Evolutionary conservation across 2,888 invertebrate species (phyloP).

Genomic region (Chloroclysta siterata): DNA sequence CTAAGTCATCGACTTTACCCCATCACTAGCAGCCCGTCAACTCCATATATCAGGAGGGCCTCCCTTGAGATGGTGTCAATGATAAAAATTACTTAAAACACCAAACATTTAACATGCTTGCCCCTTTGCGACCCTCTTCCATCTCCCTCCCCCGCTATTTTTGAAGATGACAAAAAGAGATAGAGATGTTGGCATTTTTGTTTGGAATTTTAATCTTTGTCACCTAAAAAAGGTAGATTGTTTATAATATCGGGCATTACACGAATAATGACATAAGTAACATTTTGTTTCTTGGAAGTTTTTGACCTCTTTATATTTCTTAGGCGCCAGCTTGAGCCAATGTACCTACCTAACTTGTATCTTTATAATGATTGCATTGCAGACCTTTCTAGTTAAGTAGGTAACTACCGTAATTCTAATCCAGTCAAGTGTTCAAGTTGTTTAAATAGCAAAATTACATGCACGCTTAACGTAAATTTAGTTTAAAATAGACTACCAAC

Average conservation of each 20-base stretch:
- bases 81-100: conserved; percentile 85
- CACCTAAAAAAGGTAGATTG: conserved; percentile 43
- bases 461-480: too few relatives aligned
- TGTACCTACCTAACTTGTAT: background rate
- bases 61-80: conserved; percentile 80
- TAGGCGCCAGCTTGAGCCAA: conserved; percentile 6
- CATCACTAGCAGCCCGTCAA: conserved; percentile 70
- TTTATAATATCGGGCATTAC: conserved; percentile 27
- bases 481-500: too few relatives aligned
- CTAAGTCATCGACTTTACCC: conserved; percentile 50
- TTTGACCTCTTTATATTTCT: background rate
- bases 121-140: conserved; percentile 58
- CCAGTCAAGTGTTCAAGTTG: background rate
- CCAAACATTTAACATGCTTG: conserved; percentile 74
- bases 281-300: conserved; percentile 3
- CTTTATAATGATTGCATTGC: background rate
- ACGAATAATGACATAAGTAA: conserved; percentile 17
- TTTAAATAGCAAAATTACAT: background rate
- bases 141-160: conserved; percentile 56
- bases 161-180: conserved; percentile 43
- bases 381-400: background rate
- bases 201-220: conserved; percentile 52
- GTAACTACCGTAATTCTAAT: background rate
- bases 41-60: conserved; percentile 78
- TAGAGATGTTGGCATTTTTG: conserved; percentile 35